phyloP scores from a whole-genome alignment of 2,888 invertebrate genomes.

The Eurois occulta region DNA sequence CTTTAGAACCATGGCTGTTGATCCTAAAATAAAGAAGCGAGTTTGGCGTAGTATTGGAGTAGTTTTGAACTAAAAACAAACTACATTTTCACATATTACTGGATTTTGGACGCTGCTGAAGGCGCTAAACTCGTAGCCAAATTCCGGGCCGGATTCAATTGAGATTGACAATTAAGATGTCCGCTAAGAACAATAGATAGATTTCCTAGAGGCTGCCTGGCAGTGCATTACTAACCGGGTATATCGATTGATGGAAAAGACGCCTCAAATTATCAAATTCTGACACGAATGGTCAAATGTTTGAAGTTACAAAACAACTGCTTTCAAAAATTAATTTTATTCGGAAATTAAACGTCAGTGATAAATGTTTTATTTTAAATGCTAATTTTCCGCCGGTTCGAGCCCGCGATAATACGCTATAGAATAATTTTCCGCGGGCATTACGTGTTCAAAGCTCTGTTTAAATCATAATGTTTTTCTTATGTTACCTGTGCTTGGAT shows the following conservation, averaged over 20 bases:
- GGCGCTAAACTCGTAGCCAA: neutral
- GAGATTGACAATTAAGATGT: neutral
- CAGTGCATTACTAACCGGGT: neutral
- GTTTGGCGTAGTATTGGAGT: neutral
- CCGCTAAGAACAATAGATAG: neutral
- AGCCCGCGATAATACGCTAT: constrained; percentile 22
- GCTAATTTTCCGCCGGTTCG: constrained; percentile 40
- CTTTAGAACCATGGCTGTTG: neutral
- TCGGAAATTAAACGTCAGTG: constrained; percentile 33
- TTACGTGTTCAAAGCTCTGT: constrained; percentile 15
- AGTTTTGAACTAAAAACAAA: neutral
- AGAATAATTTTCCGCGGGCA: constrained; percentile 29
- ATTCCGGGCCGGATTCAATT: neutral
- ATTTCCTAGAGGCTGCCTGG: neutral
- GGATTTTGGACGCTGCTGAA: neutral
- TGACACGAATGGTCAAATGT: neutral
- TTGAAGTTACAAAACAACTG: neutral
- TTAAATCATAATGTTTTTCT: constrained; percentile 17
- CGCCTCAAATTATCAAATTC: neutral
- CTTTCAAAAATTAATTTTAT: constrained; percentile 24
- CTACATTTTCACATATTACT: neutral
- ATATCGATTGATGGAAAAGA: neutral
- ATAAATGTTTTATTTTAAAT: constrained; percentile 53
- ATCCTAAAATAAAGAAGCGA: neutral
- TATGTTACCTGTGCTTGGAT: neutral